Base-by-base conservation (phyloP, 1,140 invertebrate species). In the Drosophila athabasca region DNA sequence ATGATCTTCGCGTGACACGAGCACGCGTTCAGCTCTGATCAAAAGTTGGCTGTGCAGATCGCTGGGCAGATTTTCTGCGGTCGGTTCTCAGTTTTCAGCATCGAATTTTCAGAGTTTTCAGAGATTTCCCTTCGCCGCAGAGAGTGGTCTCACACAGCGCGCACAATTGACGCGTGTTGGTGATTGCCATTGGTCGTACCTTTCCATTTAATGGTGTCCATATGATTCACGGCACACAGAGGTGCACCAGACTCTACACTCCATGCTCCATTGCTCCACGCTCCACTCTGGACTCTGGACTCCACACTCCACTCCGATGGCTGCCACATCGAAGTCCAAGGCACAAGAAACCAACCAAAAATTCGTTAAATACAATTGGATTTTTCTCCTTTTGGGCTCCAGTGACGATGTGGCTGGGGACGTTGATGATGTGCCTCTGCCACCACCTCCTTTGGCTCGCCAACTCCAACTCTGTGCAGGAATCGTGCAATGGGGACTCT, bases 331-430 rank as follows among this genome's bases (percentile, higher is more conserved):
- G 44, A 31, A 45, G 43, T 24, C 55, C 43, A 57, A 31, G 49
- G 45, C 57, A 51, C 57, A 61, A 19, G 44, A 29, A 41, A 29
- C n/a, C n/a, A n/a, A 35, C 15, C 57, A 80, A 83, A 87, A 87
- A 87, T 87, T 88, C 82, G 82, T 88, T 87, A 87, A 88, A 88
- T 87, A 87, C 82, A 87, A 87, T 87, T 87, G 82, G 79, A 88
- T 87, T 87, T 85, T 73, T 79, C 62, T 76, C 55, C 60, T 68
- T 68, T 60, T 53, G 59, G 50, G 68, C 66, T 67, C 76, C 82
- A 84, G 66, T 74, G 79, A 66, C 72, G 77, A 76, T 77, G 66
- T 62, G 54, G 69, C 62, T 65, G 73, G 65, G 61, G 79, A 68
- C 76, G 75, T 79, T 90, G 87, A 90, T 89, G 85, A 90, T 90